Evolutionary conservation across 2,797 vertebrate species (phyloP).

Genomic region (Melanotaenia maccullochi): DNA sequence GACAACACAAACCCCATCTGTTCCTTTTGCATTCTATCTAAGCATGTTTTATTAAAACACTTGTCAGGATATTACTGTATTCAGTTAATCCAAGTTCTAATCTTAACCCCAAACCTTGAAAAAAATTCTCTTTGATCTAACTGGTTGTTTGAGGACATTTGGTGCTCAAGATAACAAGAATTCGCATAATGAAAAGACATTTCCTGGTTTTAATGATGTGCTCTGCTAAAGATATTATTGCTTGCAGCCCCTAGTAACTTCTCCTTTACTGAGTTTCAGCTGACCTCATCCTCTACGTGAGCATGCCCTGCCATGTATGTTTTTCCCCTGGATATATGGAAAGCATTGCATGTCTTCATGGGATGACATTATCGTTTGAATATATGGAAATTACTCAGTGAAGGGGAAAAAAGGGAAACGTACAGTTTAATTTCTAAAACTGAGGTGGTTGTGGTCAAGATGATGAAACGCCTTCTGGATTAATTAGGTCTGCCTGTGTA

Average conservation of each 20-base stretch:
- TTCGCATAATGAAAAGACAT: conserved; percentile 45
- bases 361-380: conserved; percentile 26
- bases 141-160: not conserved
- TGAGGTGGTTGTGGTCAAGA: too few species aligned
- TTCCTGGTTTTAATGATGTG: conserved; percentile 51
- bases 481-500: too few species aligned
- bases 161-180: not conserved
- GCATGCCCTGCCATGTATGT: not conserved
- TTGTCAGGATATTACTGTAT: not conserved
- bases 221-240: conserved; percentile 49
- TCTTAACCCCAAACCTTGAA: not conserved
- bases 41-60: not conserved
- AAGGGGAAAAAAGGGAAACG: not conserved
- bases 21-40: not conserved
- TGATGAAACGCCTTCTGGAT: too few species aligned
- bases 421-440: too few species aligned
- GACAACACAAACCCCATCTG: not conserved
- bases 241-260: conserved; percentile 23
- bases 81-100: not conserved
- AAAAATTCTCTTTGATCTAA: not conserved
- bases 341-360: conserved; percentile 22
- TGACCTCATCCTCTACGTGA: conserved; percentile 45
- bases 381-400: not conserved
- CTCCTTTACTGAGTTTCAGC: conserved; percentile 7
- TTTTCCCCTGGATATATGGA: conserved; percentile 1